Percentiles rank a stretch among this genome's conserved stretches.
Evolutionary conservation across 2,888 invertebrate species (phyloP).

Genomic region (Myopa testacea): DNA sequence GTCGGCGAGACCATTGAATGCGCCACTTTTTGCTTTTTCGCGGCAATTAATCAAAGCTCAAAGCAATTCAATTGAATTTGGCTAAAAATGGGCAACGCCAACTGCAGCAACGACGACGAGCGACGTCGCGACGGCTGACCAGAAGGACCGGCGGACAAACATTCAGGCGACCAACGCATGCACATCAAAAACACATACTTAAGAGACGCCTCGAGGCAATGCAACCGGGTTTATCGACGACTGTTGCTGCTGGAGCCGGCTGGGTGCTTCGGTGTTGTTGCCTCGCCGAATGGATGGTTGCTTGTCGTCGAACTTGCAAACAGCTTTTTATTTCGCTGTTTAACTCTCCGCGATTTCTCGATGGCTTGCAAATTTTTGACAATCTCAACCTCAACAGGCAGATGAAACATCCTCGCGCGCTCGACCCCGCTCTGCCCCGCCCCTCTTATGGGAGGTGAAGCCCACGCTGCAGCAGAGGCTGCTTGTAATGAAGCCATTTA

Average conservation of each 20-base stretch:
- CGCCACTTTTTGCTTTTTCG: slow-evolving; percentile 20
- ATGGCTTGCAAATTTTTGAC: slow-evolving; percentile 13
- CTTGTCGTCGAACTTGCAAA: slow-evolving; percentile 23
- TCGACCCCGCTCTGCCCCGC: neutral
- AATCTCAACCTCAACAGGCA: neutral
- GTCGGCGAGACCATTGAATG: neutral
- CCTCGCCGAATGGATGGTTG: neutral
- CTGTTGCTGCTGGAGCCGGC: neutral
- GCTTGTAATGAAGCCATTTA: slow-evolving; percentile 38
- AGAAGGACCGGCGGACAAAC: neutral
- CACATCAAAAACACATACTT: slow-evolving; percentile 21
- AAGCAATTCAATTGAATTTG: slow-evolving; percentile 37
- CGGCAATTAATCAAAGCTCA: slow-evolving; percentile 42
- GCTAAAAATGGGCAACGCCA: slow-evolving; percentile 31
- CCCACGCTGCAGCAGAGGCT: neutral
- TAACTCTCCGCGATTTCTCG: neutral
- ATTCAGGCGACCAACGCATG: neutral
- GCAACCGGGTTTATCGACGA: neutral
- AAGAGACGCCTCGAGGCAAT: slow-evolving; percentile 14
- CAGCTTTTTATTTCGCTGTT: slow-evolving; percentile 26
- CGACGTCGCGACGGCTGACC: slow-evolving; percentile 8
- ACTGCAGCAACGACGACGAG: neutral
- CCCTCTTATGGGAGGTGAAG: neutral
- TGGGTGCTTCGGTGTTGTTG: neutral
- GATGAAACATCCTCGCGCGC: neutral